phyloP scores from a whole-genome alignment of 1,140 invertebrate genomes.

The Arctopsyche grandis region DNA sequence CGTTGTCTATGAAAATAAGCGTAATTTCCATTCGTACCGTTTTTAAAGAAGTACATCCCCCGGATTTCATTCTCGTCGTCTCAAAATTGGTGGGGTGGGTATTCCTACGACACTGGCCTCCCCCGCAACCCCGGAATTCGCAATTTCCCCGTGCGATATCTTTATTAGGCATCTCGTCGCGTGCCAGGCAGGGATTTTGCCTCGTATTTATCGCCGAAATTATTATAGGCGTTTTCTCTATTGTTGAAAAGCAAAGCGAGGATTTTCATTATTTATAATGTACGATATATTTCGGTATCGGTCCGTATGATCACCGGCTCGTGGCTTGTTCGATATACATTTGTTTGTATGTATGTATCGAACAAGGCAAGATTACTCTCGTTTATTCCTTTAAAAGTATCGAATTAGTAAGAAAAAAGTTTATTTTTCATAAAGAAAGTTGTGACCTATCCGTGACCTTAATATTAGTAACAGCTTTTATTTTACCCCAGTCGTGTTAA shows the following conservation, averaged over 20 bases:
- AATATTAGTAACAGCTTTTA: too few species aligned
- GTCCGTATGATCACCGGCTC: not conserved
- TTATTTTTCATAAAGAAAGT: too few species aligned
- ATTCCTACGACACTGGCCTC: not conserved
- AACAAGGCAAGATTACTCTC: too few species aligned
- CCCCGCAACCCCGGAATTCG: slow-evolving; percentile 1
- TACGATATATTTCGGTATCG: not conserved
- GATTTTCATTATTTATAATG: slow-evolving; percentile 11
- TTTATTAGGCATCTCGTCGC: slow-evolving; percentile 15
- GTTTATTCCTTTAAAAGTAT: too few species aligned
- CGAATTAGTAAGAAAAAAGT: too few species aligned
- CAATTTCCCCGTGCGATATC: slow-evolving; percentile 19
- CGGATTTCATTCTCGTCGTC: not conserved
- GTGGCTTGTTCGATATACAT: too few species aligned
- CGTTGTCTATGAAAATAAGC: slow-evolving; percentile 25
- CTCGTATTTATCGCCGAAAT: slow-evolving; percentile 30
- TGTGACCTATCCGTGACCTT: too few species aligned
- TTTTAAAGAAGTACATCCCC: not conserved
- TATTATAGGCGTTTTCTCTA: slow-evolving; percentile 11
- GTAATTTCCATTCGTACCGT: slow-evolving; percentile 15
- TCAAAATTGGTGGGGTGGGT: not conserved
- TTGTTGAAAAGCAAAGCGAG: slow-evolving; percentile 18
- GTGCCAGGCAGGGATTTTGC: slow-evolving; percentile 13
- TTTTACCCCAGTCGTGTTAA: too few species aligned
- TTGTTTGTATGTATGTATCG: too few species aligned